Evolutionary conservation across 1,140 invertebrate species (phyloP), one percentile per base, ranked within the genome.

Genomic region (Rhynchophorus ferrugineus): DNA sequence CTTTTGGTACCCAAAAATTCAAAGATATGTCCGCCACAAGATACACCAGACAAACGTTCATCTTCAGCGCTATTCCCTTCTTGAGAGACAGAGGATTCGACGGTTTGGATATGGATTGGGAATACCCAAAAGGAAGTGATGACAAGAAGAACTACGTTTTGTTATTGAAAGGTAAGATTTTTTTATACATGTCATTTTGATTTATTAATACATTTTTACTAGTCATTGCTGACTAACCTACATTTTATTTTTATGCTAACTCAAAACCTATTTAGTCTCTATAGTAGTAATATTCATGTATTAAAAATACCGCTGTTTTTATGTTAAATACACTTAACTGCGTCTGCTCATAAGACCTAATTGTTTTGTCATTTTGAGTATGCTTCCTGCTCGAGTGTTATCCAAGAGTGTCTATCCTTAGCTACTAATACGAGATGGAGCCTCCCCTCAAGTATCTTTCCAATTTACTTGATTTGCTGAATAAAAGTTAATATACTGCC

Each of bases 81-180:
- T 72, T 95, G 20, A 75, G 92, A 20, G 82, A 91, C 58, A 78
- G 89, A 57, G 80, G 85, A 61, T 95, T 95, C 61, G 90, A 93
- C 63, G 91, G 90, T 21, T 74, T 97, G 18, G 93, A 97, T 65
- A 81, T 97, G 54, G 92, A 97, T 74, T 97, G 94, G 94, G 94
- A 97, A 71, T 97, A 96, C 71, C 94, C 94, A 1, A 93, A 92
- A 71, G 93, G 92, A 17, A 77, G 79, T 0, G 87, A 90, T 21
- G 94, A 97, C 62, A 97, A 95, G 74, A 89, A 89, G 65, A 95
- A 96, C 71, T 95, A 84, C 66, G 91, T 94, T 11, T 68, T 87
- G 34, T 73, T 97, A 9, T 68, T 96, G 7, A 95, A 92, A 83
- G 87, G 90, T 91, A 75, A 14, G 21, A n/a, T 8, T 19, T 18